Evolutionary conservation across 1,140 invertebrate species (phyloP), one percentile per base, ranked within the genome.

Genomic region (Drosophila burlai): DNA sequence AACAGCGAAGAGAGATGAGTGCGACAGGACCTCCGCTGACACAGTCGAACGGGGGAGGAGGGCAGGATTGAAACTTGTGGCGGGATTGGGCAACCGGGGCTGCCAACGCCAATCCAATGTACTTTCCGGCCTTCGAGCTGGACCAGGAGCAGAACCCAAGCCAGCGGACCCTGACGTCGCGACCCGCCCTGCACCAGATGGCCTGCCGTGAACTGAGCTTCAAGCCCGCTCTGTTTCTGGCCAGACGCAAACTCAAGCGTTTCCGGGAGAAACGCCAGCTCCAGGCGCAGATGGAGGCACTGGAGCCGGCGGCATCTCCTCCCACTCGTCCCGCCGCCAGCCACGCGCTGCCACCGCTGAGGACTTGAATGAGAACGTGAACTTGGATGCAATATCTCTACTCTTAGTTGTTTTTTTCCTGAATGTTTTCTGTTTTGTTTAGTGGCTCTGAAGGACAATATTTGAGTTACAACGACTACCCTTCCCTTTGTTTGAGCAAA

Each of bases 41-140:
- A 16, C 95, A 95, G 82, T 95, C 95, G 79, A 96, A 96, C 91
- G 95, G 95, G 86, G 74, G 95, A 80, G 65, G 65, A 5, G 95
- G 94, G 65, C 95, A 95, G 91, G 95, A 96, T 93, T 96, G 92
- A 93, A 93, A 93, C 57, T 87, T 93, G 81, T 93, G 92, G 92
- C 92, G 86, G 92, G 92, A 93, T 91, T 93, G 92, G 92, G 92
- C 84, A 59, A 59, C 74, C 29, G 74, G 74, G 42, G 36, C 85
- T 73, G 79, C 91, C 68, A 93, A 92, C 68, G 76, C 87, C 68
- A 93, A 93, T 90, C 92, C 92, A 80, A 87, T 93, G 73, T 90
- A 91, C 74, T 92, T 92, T 81, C 85, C 91, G 81, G 81, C 78
- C 58, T 83, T 81, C 26, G 90, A 91, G 62, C 76, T 76, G 62